These are phyloP conservation scores for Pleuronectes platessa DNA, from an alignment of 2,113 vertebrate species.

Conservation along the genomic window DNA sequence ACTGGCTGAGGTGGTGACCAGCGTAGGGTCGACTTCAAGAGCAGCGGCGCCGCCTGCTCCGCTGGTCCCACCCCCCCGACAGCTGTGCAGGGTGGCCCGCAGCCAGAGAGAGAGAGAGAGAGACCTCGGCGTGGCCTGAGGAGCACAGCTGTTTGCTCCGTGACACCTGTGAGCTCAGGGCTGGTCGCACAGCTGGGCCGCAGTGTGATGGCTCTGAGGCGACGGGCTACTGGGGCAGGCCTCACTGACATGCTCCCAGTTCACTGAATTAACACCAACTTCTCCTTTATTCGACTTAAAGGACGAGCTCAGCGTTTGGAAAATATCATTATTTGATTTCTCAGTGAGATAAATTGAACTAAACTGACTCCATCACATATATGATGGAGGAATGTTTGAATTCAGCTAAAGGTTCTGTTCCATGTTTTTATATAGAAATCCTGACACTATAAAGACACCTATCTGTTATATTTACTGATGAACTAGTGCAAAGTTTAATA, in stretches of 20 bases:
- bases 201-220: not conserved
- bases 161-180: conserved; percentile 53
- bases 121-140: conserved; percentile 50
- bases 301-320: not conserved
- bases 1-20: conserved; percentile 19
- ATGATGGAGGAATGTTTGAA: not conserved
- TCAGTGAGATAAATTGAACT: not conserved
- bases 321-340: not conserved
- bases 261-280: not conserved
- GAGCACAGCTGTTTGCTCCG: conserved; percentile 50
- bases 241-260: not conserved
- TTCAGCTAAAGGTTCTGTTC: conserved; percentile 38
- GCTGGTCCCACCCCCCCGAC: conserved; percentile 55
- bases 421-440: conserved; percentile 20
- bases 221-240: conserved; percentile 29
- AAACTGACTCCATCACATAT: conserved; percentile 2
- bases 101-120: conserved; percentile 26
- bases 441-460: no score
- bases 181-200: conserved; percentile 39
- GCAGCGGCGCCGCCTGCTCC: conserved; percentile 29
- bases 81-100: conserved; percentile 56
- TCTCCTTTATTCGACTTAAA: not conserved
- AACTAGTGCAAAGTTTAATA: conserved; percentile 9
- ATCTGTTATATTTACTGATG: not conserved
- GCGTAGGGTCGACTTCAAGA: conserved; percentile 47